Base-by-base conservation (phyloP, 2,888 invertebrate genomes). In the Tachina lurida region DNA sequence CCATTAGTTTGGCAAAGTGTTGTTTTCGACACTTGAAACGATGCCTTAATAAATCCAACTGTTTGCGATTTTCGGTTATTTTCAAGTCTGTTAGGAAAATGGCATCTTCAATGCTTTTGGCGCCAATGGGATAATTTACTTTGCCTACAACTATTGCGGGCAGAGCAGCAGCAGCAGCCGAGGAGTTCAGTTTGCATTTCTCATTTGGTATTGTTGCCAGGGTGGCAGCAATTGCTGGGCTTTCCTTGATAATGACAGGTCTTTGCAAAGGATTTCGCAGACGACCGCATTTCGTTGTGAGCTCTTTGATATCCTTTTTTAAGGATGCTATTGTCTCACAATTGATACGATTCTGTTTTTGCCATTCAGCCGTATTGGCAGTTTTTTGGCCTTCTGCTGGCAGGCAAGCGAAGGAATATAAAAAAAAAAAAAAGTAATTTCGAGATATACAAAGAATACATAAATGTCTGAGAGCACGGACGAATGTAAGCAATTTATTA, bases 381-480 rank as follows among this genome's bases (percentile, higher is more conserved):
- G 96, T 97, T 88, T 97, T 95, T 93, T 97, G 97, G 12, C 97
- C 97, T 95, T 97, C 97, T 97, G 89, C 7, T 91, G 91, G 3
- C 10, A 15, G 41, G 17, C 10, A n/a, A 62, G 17, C 1, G 54
- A 74, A 62, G 9, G 3, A 13, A 56, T 31, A 31, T 31, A 31
- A 2, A 58, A 19, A 15, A 13, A 58, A 56, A 22, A 17, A 39
- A 10, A 67, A 12, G 41, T 1, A n/a, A 45, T 49, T 39, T 9
- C 31, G 74, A 39, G 12, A 75, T 22, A 22, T 5, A 62, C 12
- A 75, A 17, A 4, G 22, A 4, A 5, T 15, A 2, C 9, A 41
- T 2, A 9, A 22, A 10, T 49, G 15, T 49, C 15, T 15, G 49
- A 15, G 49, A 12, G 49, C 7, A 15, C 31, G 56, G 1, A 52